Evolutionary conservation across 2,797 vertebrate genomes (phyloP), one percentile per base, ranked within the genome.

Genomic region (Oreonectes daqikongensis): DNA sequence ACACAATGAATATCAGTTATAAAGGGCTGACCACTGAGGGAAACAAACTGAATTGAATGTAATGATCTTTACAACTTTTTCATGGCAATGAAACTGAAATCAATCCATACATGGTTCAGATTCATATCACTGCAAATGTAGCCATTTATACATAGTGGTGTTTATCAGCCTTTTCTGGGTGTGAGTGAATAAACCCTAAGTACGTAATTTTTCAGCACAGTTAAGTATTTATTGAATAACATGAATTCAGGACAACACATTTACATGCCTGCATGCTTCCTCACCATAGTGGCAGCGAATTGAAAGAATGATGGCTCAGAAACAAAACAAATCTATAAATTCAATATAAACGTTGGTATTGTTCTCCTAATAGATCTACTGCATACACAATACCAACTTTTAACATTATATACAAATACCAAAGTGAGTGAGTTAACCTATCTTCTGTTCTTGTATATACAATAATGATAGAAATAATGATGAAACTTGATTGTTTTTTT

Each of bases 251-350:
- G 95, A 99, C 97, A 97, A 97, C 67, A 99, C 98, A 98, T 99
- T 96, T 97, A 99, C 97, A 99, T 99, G 97, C 97, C 97, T 97
- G 97, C 97, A 99, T 99, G 97, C 97, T 94, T 97, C 97, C 95
- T 96, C 96, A 96, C 95, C 95, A 96, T 95, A 98, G 96, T 96
- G 97, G 93, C 93, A 93, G 95, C 94, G 94, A 97, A 96, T 94
- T 94, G 82, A 99, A 95, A 96, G 95, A 93, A 97, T 92, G 93
- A 95, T 96, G 96, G 97, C 96, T 97, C 96, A 93, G 91, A 92
- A 92, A 93, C 87, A 87, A 89, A 98, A 96, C 92, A 86, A 89
- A 92, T 92, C 86, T 87, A 90, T 88, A 90, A 89, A 90, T 92
- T 92, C 89, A 79, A 96, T 96, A 95, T 95, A 96, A 95, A 96